Evolutionary conservation across 1,140 invertebrate genomes (phyloP), one percentile per base, ranked within the genome.

Genomic region (Bacillus rossius): DNA sequence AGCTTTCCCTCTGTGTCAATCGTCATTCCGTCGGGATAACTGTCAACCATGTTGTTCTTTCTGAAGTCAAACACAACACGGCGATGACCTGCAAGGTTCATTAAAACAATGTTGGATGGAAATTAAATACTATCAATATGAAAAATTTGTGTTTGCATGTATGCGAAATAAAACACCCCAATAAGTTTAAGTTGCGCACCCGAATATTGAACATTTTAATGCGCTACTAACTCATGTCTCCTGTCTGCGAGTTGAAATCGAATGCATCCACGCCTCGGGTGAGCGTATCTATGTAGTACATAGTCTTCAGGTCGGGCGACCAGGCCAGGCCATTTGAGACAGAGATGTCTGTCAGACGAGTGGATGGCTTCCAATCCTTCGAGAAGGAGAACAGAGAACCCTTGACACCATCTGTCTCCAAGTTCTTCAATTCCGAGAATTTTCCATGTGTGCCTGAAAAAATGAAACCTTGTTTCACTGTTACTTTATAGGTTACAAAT

Each of bases 301-400:
- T 84, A 23, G 81, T 84, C 23, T 81, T 80, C 56, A 84, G 80
- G 42, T 83, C 79, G 5, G 75, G 67, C 61, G 84, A 85, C 92
- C 92, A 95, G 8, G 83, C 83, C 5, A 94, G 69, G 0, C 92
- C 92, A 69, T 94, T 96, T 25, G 88, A 89, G 50, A 92, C 86
- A 45, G 80, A 79, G 16, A 91, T 78, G 41, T 37, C 20, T 2
- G 14, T 14, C 13, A 53, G 17, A 13, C 23, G 20, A 2, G 13
- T 16, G 0, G 51, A 16, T 7, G 26, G 29, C n/a, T 37, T 13
- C 22, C 43, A 29, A 4, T 40, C 29, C 10, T 54, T n/a, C n/a
- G n/a, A n/a, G n/a, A n/a, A n/a, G n/a, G n/a, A n/a, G n/a, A n/a
- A n/a, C n/a, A n/a, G n/a, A n/a, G n/a, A n/a, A n/a, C n/a, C n/a